phyloP scores from a whole-genome alignment of 2,797 vertebrate species.

The Glossophaga mutica region DNA sequence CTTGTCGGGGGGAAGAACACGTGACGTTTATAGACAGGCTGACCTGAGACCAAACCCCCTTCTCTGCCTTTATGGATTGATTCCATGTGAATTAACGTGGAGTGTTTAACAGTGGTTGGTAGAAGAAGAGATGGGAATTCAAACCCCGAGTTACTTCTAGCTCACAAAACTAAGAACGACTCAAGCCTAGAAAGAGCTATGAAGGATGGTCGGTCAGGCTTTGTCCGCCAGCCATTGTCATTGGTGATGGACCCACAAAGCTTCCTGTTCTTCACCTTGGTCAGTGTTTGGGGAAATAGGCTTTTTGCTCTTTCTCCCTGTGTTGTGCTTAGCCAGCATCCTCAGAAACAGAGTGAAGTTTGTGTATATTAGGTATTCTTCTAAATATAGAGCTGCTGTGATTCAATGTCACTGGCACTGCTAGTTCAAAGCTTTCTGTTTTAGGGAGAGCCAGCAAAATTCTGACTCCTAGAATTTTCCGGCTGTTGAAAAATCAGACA shows the following conservation, averaged over 20 bases:
- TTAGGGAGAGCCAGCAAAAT: not conserved
- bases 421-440: not conserved
- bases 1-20: not conserved
- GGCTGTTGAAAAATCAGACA: not conserved
- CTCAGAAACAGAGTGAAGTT: not conserved
- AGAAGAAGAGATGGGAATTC: not conserved
- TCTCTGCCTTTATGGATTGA: not conserved
- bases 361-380: not conserved
- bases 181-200: not conserved
- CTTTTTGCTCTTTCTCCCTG: not conserved
- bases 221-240: not conserved
- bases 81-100: not conserved
- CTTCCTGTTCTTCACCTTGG: not conserved
- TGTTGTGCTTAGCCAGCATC: not conserved
- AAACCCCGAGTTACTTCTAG: not conserved
- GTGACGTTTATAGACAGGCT: not conserved
- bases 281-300: not conserved
- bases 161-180: not conserved
- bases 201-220: not conserved
- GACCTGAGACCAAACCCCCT: not conserved
- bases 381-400: not conserved
- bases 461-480: not conserved
- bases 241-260: not conserved
- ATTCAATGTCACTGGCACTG: not conserved
- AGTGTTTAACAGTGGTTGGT: not conserved